Conservation (phyloP, 2,113 vertebrate genomes). For the Nycticorax nycticorax region DNA sequence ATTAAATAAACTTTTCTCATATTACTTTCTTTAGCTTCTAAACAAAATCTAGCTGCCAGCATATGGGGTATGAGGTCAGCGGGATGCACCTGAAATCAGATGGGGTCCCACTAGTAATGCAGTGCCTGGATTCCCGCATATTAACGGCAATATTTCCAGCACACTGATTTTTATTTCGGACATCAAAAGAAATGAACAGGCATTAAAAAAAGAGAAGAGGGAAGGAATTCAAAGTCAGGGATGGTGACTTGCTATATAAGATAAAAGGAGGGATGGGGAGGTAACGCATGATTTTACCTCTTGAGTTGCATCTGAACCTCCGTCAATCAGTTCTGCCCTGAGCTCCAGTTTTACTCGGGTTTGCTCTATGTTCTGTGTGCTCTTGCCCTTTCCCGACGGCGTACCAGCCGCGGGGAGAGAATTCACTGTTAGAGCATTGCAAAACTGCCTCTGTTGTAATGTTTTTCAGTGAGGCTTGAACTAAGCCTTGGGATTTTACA, state of each 20-base stretch:
- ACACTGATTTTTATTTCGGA: slow-evolving; percentile 31
- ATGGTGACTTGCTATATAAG: background rate
- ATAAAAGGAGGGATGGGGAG: slow-evolving; percentile 1
- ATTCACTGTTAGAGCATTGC: background rate
- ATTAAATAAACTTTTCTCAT: background rate
- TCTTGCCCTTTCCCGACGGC: background rate
- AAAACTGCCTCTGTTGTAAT: background rate
- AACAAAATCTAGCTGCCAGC: background rate
- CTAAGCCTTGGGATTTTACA: background rate
- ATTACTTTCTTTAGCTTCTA: background rate
- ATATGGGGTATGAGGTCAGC: background rate
- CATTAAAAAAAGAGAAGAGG: background rate
- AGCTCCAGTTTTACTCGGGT: background rate
- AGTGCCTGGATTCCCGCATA: background rate
- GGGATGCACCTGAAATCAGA: background rate
- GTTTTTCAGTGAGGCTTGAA: background rate
- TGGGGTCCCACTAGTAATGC: background rate
- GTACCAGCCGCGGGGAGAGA: background rate
- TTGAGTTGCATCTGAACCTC: background rate
- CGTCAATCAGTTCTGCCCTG: background rate
- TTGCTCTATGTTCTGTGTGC: background rate
- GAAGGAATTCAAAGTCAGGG: background rate
- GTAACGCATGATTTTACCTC: background rate
- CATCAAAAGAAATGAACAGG: slow-evolving; percentile 34
- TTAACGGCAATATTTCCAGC: slow-evolving; percentile 2